These are phyloP conservation scores for Forpus xanthops DNA, from an alignment of 2,797 vertebrate species.

Conservation along the genomic window DNA sequence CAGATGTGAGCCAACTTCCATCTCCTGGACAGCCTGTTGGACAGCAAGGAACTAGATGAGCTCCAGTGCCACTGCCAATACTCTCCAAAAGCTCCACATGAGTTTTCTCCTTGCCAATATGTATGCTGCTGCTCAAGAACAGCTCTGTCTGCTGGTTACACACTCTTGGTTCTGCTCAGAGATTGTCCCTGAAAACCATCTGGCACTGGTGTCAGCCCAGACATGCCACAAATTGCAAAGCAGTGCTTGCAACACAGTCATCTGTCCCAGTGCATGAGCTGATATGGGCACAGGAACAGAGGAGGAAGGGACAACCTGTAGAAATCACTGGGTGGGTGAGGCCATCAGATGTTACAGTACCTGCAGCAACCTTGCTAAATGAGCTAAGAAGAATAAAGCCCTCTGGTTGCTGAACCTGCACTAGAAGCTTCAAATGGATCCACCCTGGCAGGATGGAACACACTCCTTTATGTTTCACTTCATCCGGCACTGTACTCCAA, in stretches of 20 bases:
- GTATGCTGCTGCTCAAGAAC: not conserved
- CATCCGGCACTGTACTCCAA: not conserved
- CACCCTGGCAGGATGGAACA: not conserved
- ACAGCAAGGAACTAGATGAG: not conserved
- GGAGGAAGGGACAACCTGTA: not conserved
- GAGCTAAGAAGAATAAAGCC: not conserved
- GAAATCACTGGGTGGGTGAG: not conserved
- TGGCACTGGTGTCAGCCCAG: not conserved
- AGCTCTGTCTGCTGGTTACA: not conserved
- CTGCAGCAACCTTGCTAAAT: not conserved
- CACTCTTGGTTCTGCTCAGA: not conserved
- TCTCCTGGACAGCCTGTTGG: not conserved
- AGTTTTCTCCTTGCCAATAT: not conserved
- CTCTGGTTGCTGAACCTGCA: not conserved
- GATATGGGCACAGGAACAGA: not conserved
- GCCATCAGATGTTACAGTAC: not conserved
- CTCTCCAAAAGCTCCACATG: not conserved
- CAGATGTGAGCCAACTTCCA: not conserved
- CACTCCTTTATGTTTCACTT: not conserved
- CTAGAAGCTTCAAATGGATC: not conserved
- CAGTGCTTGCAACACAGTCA: not conserved
- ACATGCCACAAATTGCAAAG: not conserved
- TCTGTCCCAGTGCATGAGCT: not conserved
- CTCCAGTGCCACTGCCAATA: not conserved
- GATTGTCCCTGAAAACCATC: constrained; percentile 3